Conservation (phyloP, 37 sponge, comb jelly and placozoan genomes). For the Tethya wilhelma region DNA sequence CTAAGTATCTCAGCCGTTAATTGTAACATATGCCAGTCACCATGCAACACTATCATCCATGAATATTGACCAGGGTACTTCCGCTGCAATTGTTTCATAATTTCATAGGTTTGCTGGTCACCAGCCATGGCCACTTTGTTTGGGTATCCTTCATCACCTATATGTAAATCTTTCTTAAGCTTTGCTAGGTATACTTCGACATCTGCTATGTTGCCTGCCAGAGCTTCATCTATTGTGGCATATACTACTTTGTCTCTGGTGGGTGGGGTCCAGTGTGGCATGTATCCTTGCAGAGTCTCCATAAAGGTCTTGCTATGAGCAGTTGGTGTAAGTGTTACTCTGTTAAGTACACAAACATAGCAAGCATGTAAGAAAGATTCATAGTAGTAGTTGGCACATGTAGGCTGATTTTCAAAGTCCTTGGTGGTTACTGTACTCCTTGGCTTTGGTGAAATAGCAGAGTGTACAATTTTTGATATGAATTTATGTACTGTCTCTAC, state of each 20-base stretch:
- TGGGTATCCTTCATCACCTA: slow-evolving; percentile 1
- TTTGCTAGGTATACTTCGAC: background rate
- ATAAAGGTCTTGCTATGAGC: background rate
- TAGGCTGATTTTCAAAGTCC: background rate
- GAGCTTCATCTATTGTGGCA: slow-evolving; percentile 18
- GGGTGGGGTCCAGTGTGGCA: slow-evolving; percentile 12
- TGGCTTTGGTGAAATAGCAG: background rate
- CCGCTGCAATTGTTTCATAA: background rate
- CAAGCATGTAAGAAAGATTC: background rate
- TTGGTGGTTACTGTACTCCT: background rate
- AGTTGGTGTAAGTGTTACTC: background rate
- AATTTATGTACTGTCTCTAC: background rate
- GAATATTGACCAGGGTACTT: background rate
- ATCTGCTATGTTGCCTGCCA: background rate
- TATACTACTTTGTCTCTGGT: background rate
- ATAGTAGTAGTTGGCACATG: background rate
- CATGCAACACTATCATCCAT: slow-evolving; percentile 2
- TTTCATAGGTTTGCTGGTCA: slow-evolving; percentile 10
- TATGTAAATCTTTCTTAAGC: background rate
- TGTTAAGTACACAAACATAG: background rate
- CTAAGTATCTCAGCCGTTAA: slow-evolving; percentile 2
- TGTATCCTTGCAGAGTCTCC: background rate
- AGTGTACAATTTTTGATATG: background rate
- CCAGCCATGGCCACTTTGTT: background rate
- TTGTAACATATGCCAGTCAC: slow-evolving; percentile 14